Percentiles rank a stretch among this genome's conserved stretches.
Evolutionary conservation across 1,140 invertebrate species (phyloP).

Genomic region (Drosophila ficusphila): DNA sequence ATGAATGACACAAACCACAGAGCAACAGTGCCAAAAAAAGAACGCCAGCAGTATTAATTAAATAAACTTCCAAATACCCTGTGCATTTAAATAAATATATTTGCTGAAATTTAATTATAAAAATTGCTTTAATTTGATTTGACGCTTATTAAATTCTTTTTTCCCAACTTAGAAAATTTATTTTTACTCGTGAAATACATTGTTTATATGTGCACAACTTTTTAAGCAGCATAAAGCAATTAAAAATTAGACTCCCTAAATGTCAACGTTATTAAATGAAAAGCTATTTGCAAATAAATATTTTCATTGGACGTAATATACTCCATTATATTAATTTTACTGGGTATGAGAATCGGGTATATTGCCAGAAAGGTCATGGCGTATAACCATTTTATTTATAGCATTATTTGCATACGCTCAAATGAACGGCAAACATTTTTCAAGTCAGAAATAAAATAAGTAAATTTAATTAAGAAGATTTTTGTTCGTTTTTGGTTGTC

Average conservation of each 20-base stretch:
- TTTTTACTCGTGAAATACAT: too few species aligned
- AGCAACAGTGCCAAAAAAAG: constrained; percentile 62
- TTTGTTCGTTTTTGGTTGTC: neutral
- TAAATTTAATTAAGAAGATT: constrained; percentile 70
- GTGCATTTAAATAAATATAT: neutral
- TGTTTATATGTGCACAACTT: too few species aligned
- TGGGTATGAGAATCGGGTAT: constrained; percentile 20
- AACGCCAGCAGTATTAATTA: neutral
- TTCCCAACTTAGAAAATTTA: too few species aligned
- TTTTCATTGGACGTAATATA: neutral
- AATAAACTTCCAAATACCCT: constrained; percentile 20
- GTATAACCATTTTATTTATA: constrained; percentile 47
- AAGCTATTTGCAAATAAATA: neutral
- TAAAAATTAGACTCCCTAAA: neutral
- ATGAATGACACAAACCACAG: constrained; percentile 78
- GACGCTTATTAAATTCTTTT: too few species aligned
- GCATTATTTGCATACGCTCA: constrained; percentile 64
- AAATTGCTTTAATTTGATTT: too few species aligned
- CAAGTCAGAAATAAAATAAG: constrained; percentile 38
- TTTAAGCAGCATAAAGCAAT: too few species aligned
- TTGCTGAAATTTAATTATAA: neutral
- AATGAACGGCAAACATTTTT: constrained; percentile 39
- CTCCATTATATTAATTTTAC: neutral
- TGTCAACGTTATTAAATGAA: neutral
- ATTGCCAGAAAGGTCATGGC: constrained; percentile 17